Evolutionary conservation across 2,113 vertebrate genomes (phyloP).

Genomic region (Podarcis cretensis): DNA sequence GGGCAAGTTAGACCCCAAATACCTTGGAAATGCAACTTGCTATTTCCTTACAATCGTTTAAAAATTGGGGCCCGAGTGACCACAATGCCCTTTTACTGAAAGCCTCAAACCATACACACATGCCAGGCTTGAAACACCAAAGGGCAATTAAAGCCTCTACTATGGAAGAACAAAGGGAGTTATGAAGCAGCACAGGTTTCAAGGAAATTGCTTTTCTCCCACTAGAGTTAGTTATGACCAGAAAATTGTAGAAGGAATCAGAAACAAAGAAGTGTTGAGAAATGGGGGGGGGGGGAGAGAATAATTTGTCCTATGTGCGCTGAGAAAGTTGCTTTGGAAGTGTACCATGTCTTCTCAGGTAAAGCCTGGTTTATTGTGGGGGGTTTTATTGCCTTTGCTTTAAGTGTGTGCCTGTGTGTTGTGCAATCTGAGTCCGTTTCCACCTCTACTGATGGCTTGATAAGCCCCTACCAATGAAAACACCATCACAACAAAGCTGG

Average conservation of each 20-base stretch:
- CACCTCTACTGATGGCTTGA: background rate
- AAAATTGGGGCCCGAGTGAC: background rate
- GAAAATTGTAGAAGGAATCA: background rate
- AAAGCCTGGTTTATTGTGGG: background rate
- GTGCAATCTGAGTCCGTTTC: background rate
- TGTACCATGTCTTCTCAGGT: background rate
- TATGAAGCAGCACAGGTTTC: background rate
- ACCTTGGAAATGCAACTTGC: background rate
- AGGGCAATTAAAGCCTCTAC: background rate
- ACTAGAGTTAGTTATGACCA: background rate
- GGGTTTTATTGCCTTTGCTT: background rate
- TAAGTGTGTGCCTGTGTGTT: rapidly evolving
- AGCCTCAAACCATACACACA: background rate
- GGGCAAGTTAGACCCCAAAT: background rate
- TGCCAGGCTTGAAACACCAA: background rate
- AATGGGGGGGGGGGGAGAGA: too few relatives aligned
- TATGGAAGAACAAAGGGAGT: background rate
- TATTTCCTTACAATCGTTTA: background rate
- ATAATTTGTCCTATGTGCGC: background rate
- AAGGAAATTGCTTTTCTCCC: background rate
- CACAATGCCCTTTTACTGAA: background rate
- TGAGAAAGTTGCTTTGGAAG: background rate
- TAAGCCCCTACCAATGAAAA: background rate
- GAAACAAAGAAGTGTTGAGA: rapidly evolving
- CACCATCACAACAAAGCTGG: rapidly evolving